phyloP scores from a whole-genome alignment of 2,797 vertebrate species.

The Cuculus canorus region DNA sequence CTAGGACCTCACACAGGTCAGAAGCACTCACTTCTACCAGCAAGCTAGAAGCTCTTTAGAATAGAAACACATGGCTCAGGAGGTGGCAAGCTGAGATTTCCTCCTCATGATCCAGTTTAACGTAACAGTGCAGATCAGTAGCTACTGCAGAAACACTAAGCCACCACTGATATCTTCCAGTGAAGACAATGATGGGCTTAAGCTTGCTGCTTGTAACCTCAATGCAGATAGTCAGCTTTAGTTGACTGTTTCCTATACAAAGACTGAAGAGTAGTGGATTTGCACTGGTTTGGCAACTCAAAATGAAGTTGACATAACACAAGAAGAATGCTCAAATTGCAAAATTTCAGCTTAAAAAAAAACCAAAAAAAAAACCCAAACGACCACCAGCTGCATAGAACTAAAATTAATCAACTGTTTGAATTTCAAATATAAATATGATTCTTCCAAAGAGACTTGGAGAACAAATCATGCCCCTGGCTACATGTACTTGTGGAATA shows the following conservation, averaged over 20 bases:
- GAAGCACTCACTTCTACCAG: not conserved
- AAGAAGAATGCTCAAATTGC: not conserved
- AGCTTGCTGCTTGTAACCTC: not conserved
- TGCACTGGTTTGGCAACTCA: not conserved
- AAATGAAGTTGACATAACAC: not conserved
- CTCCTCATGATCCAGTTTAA: not conserved
- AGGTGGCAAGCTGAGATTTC: not conserved
- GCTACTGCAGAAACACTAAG: not conserved
- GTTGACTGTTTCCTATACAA: not conserved
- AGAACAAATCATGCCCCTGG: not conserved
- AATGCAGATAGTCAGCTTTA: not conserved
- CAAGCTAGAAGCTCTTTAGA: not conserved
- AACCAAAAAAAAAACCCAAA: not conserved
- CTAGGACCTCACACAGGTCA: not conserved
- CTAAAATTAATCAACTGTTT: not conserved
- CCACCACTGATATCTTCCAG: not conserved
- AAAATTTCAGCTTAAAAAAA: constrained; percentile 24
- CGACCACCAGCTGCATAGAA: not conserved
- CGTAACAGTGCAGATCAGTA: not conserved
- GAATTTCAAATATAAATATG: not conserved
- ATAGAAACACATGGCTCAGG: not conserved
- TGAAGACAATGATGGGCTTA: not conserved
- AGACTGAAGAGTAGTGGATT: not conserved
- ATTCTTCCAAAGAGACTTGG: not conserved
- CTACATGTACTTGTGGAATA: not conserved